Evolutionary conservation across 2,113 vertebrate genomes (phyloP), one percentile per base, ranked within the genome.

Genomic region (Ibidorhyncha struthersii): DNA sequence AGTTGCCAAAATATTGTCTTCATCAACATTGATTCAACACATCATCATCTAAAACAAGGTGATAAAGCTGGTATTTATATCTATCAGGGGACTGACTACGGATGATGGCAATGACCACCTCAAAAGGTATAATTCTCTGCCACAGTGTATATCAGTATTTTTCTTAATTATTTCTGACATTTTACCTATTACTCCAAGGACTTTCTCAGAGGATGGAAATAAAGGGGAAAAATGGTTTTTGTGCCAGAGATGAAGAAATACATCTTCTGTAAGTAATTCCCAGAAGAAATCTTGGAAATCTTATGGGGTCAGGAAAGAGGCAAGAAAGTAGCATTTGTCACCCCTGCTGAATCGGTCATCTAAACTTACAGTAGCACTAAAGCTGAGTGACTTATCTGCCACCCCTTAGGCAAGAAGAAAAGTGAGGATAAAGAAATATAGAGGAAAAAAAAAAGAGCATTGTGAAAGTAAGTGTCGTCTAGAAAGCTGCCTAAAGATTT

Each of bases 91-190:
- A 98, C 96, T 70, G 82, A 95, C 81, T 96, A 88, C 62, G 78
- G 86, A 93, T 95, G 95, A 98, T 94, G 86, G 91, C 96, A 98
- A 96, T 3, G 45, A 96, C 77, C 89, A 97, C 86, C 90, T 95
- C 97, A 96, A 98, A 98, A 98, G 89, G 88, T 95, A 38, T 98
- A 98, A 98, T 98, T 98, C 98, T 98, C 96, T 96, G 95, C 97
- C 96, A 95, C 82, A 96, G 94, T 91, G 85, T 97, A 92, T 81
- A 96, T 97, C 91, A 87, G 95, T 97, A 98, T 98, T 98, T 98
- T 98, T 98, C 98, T 98, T 98, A 98, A 98, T 98, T 98, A 98
- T 98, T 98, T 98, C 94, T 98, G 98, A 98, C 98, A 98, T 97
- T 98, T 98, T 98, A 97, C 91, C 97, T 98, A 95, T 98, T 98